phyloP scores from a whole-genome alignment of 1,140 invertebrate genomes.

The Drosophila subpulchrella region DNA sequence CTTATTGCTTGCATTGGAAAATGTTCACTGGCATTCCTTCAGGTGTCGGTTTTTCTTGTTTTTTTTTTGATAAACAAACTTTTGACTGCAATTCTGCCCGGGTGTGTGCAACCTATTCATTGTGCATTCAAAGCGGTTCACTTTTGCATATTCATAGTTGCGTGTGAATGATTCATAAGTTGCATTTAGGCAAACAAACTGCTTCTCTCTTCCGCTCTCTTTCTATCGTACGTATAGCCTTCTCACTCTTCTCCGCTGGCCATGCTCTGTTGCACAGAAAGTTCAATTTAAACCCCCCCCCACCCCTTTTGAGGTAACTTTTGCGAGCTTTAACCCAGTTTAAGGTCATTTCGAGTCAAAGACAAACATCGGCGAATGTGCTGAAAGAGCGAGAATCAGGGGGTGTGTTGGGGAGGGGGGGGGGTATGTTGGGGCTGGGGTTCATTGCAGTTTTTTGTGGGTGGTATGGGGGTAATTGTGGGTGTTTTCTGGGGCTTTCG shows the following conservation, averaged over 20 bases:
- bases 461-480: background rate
- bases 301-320: conserved; percentile 50
- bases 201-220: conserved; percentile 25
- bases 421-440: background rate
- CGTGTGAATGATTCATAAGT: conserved; percentile 61
- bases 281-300: conserved; percentile 59
- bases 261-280: conserved; percentile 75
- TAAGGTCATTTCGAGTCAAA: conserved; percentile 81
- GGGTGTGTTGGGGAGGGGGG: background rate
- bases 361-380: conserved; percentile 58
- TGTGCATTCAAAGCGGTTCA: conserved; percentile 46
- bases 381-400: background rate
- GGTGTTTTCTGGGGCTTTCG: background rate
- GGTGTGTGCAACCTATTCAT: conserved; percentile 1
- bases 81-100: conserved; percentile 10
- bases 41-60: conserved; percentile 1
- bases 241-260: conserved; percentile 12
- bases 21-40: background rate
- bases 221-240: background rate
- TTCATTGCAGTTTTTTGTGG: conserved; percentile 30
- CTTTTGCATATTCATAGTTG: conserved; percentile 52
- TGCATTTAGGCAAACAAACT: conserved; percentile 48
- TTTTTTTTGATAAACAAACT: conserved; percentile 5
- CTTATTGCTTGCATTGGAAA: background rate
- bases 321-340: conserved; percentile 79